These are phyloP conservation scores for Papilio aristodemus DNA, from an alignment of 1,140 invertebrate genomes.

Conservation along the genomic window DNA sequence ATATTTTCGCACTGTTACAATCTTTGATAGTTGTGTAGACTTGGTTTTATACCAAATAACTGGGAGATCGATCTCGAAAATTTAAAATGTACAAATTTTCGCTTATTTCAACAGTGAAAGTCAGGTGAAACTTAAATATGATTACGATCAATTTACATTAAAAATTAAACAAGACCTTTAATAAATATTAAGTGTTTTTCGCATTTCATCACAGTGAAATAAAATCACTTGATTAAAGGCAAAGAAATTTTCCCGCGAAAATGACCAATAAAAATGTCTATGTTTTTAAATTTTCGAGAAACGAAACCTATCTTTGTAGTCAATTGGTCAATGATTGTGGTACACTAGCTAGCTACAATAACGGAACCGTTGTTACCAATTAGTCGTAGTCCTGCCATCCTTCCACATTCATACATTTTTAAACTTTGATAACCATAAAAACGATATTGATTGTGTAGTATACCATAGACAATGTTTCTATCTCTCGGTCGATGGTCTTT, in stretches of 20 bases:
- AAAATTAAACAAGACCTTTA: no score
- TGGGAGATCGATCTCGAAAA: slow-evolving; percentile 36
- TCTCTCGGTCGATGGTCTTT: not conserved
- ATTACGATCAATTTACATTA: no score
- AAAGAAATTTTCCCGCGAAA: no score
- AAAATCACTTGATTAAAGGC: no score
- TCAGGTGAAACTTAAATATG: no score
- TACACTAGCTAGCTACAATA: slow-evolving; percentile 47
- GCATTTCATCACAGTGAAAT: no score
- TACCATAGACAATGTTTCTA: slow-evolving; percentile 17
- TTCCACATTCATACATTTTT: slow-evolving; percentile 34
- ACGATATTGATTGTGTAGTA: not conserved
- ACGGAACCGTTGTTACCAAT: slow-evolving; percentile 64
- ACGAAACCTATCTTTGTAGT: slow-evolving; percentile 47
- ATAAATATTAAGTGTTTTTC: no score
- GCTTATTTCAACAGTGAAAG: no score
- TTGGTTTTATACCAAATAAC: slow-evolving; percentile 36
- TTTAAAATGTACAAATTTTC: no score
- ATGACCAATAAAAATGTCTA: not conserved
- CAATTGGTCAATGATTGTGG: slow-evolving; percentile 58
- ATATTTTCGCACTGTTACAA: slow-evolving; percentile 79
- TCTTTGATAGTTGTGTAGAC: slow-evolving; percentile 62
- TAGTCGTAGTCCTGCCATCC: slow-evolving; percentile 47
- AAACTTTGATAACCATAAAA: not conserved
- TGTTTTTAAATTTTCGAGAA: slow-evolving; percentile 36